A percentile compares a stretch with the other conserved stretches of the same genome.
Evolutionary conservation across 2,888 invertebrate genomes (phyloP).

Genomic region (Coenonympha arcania): DNA sequence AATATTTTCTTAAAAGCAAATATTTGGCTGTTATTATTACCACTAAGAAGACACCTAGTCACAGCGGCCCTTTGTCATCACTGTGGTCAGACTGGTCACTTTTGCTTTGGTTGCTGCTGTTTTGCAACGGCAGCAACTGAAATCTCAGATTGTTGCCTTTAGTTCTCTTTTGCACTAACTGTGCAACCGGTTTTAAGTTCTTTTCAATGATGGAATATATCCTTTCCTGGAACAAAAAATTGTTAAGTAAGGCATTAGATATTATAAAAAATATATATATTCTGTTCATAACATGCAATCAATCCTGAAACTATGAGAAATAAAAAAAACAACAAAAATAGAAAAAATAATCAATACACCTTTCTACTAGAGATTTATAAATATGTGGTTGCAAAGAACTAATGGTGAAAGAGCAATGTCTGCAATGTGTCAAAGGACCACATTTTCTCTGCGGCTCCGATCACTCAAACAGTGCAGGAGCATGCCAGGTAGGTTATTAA

Average conservation of each 20-base stretch:
- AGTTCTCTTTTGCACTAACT: slow-evolving; percentile 76
- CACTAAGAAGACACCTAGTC: slow-evolving; percentile 54
- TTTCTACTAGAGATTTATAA: too few relatives aligned
- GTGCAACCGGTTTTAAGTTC: slow-evolving; percentile 64
- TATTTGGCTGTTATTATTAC: slow-evolving; percentile 49
- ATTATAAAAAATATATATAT: too few relatives aligned
- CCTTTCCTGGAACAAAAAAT: slow-evolving; percentile 68
- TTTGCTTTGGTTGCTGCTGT: slow-evolving; percentile 33
- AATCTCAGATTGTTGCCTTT: slow-evolving; percentile 78
- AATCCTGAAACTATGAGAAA: not conserved
- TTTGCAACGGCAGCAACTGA: slow-evolving; percentile 71
- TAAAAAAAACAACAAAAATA: not conserved
- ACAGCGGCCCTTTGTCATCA: slow-evolving; percentile 52
- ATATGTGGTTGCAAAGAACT: too few relatives aligned
- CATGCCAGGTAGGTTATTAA: too few relatives aligned
- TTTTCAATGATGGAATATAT: slow-evolving; percentile 73
- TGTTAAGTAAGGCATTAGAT: too few relatives aligned
- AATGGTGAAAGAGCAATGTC: too few relatives aligned
- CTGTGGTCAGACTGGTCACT: slow-evolving; percentile 28
- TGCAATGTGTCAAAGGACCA: too few relatives aligned
- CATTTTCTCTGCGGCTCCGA: too few relatives aligned
- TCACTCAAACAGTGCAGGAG: too few relatives aligned
- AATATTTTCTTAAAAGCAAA: slow-evolving; percentile 45
- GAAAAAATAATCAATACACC: too few relatives aligned
- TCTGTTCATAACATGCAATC: too few relatives aligned